These are phyloP conservation scores for Myioborus melanocephalus DNA, from an alignment of 2,797 vertebrate species.

Conservation along the genomic window DNA sequence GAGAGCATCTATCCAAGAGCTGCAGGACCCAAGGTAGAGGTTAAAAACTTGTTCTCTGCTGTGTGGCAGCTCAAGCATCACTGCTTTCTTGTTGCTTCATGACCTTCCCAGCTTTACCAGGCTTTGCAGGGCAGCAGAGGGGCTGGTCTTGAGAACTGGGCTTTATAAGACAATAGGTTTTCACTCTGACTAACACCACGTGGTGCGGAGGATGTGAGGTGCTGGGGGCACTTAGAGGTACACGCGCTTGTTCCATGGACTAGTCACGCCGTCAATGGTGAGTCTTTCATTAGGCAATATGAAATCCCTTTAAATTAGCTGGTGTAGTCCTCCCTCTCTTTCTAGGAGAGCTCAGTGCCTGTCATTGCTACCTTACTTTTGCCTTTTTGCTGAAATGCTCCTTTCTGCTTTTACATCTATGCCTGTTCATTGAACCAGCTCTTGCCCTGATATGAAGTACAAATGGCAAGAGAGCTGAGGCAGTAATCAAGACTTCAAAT, in stretches of 20 bases:
- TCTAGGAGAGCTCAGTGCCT: not conserved
- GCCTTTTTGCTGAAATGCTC: slow-evolving; percentile 13
- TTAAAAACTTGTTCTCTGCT: not conserved
- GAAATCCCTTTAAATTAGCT: slow-evolving; percentile 20
- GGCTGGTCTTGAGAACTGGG: not conserved
- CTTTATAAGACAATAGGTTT: slow-evolving; percentile 1
- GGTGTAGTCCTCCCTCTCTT: not conserved
- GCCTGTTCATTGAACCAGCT: not conserved
- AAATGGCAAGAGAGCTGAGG: not conserved
- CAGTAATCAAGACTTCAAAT: slow-evolving; percentile 54
- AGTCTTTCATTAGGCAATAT: slow-evolving; percentile 19
- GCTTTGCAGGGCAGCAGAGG: not conserved
- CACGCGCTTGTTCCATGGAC: not conserved
- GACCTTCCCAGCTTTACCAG: not conserved
- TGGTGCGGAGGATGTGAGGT: not conserved
- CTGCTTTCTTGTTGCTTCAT: fast-evolving
- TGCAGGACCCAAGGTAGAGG: slow-evolving; percentile 8
- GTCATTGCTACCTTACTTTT: not conserved
- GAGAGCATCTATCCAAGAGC: slow-evolving; percentile 33
- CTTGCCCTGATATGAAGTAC: not conserved
- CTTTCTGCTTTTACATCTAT: slow-evolving; percentile 36
- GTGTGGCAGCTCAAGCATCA: not conserved
- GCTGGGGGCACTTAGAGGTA: not conserved
- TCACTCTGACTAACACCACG: not conserved
- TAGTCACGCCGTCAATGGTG: not conserved